Percentiles rank a stretch among this genome's conserved stretches.
Conservation (phyloP, 2,113 vertebrate species). For the Himantopus leucocephalus region DNA sequence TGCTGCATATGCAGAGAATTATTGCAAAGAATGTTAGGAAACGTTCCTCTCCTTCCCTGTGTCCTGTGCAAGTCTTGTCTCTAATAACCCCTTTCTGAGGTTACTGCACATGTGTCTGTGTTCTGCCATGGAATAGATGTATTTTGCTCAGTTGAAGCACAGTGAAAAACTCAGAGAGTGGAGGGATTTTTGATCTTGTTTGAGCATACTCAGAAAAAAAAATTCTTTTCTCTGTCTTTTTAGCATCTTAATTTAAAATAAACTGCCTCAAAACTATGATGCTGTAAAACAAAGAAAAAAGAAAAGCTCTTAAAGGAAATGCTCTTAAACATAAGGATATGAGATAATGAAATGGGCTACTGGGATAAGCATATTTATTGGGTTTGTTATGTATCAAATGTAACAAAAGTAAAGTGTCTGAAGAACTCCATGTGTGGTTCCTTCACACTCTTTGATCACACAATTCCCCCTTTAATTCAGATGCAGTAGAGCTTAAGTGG, state of each 20-base stretch:
- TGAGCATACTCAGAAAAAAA: background rate
- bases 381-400: conserved; percentile 81
- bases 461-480: conserved; percentile 89
- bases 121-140: background rate
- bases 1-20: background rate
- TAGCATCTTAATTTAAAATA: conserved; percentile 39
- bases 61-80: background rate
- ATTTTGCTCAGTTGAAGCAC: background rate
- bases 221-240: background rate
- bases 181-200: background rate
- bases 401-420: conserved; percentile 81
- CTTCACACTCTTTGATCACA: conserved; percentile 89
- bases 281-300: background rate
- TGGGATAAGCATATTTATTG: conserved; percentile 82
- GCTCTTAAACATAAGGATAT: conserved; percentile 65
- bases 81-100: background rate
- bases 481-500: conserved; percentile 85
- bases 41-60: background rate
- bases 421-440: conserved; percentile 88
- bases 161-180: background rate
- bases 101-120: background rate
- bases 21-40: background rate
- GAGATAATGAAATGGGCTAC: conserved; percentile 76
- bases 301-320: conserved; percentile 53
- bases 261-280: background rate